These are phyloP conservation scores for Ptychoptera albimana DNA, from an alignment of 2,888 invertebrate genomes.

Conservation along the genomic window DNA sequence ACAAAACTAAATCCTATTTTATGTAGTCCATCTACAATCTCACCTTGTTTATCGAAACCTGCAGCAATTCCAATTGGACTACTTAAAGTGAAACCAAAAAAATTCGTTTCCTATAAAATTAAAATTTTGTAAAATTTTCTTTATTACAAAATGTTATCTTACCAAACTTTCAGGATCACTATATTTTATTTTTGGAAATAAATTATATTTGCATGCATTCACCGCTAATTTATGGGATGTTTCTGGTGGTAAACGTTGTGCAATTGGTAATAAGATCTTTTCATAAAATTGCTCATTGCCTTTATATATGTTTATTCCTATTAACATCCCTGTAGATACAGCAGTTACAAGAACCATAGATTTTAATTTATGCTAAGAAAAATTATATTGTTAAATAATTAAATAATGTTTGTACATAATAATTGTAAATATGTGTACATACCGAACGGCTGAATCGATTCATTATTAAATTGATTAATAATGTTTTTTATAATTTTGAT, in stretches of 20 bases:
- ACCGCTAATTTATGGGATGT: conserved; percentile 67
- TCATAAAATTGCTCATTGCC: conserved; percentile 68
- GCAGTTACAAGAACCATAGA: conserved; percentile 46
- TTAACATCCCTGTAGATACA: conserved; percentile 48
- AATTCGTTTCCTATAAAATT: conserved; percentile 40
- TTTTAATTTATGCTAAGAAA: conserved; percentile 39
- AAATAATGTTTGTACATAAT: no score
- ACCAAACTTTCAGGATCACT: conserved; percentile 51
- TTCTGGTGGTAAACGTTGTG: conserved; percentile 62
- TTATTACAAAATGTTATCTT: conserved; percentile 16
- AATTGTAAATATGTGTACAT: no score
- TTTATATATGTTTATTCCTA: conserved; percentile 50
- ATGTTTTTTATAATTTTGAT: no score
- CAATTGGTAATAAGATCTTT: conserved; percentile 51
- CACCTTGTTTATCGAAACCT: conserved; percentile 96
- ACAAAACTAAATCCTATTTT: conserved; percentile 87
- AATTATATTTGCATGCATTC: conserved; percentile 53
- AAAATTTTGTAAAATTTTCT: conserved; percentile 7
- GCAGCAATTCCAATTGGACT: conserved; percentile 98
- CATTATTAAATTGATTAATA: no score
- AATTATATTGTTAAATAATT: no score
- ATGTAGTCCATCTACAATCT: conserved; percentile 67
- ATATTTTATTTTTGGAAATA: conserved; percentile 44
- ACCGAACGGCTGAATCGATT: no score
- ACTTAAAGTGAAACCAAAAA: conserved; percentile 54